Evolutionary conservation across 1,140 invertebrate species (phyloP).

Genomic region (Diabrotica undecimpunctata): DNA sequence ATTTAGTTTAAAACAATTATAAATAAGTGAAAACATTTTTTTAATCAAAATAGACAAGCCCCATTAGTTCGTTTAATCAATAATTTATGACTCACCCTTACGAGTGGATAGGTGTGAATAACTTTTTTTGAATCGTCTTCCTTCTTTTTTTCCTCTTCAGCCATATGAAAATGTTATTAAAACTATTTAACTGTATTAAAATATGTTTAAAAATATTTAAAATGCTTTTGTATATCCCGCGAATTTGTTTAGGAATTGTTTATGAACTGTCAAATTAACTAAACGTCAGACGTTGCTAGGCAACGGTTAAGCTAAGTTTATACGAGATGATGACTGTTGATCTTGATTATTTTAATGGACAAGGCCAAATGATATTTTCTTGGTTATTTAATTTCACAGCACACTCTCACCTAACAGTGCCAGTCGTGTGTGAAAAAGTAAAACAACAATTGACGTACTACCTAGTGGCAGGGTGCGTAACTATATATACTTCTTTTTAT

Average conservation of each 20-base stretch:
- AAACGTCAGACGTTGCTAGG: not conserved
- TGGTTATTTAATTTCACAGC: no score
- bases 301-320: not conserved
- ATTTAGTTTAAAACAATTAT: not conserved
- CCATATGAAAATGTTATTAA: conserved; percentile 38
- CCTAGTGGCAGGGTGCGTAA: no score
- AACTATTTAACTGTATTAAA: not conserved
- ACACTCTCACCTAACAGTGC: no score
- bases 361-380: no score
- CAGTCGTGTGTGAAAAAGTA: no score
- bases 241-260: not conserved
- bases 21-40: conserved; percentile 1
- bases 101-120: conserved; percentile 68
- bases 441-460: no score
- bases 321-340: no score
- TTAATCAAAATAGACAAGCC: not conserved
- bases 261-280: not conserved
- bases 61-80: not conserved
- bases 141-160: conserved; percentile 50
- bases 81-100: conserved; percentile 56
- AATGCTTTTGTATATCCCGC: not conserved
- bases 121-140: conserved; percentile 62
- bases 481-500: no score
- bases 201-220: not conserved
- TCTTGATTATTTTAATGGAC: no score